Base-by-base conservation (phyloP, 2,888 invertebrate genomes). In the Melanostoma scalare region DNA sequence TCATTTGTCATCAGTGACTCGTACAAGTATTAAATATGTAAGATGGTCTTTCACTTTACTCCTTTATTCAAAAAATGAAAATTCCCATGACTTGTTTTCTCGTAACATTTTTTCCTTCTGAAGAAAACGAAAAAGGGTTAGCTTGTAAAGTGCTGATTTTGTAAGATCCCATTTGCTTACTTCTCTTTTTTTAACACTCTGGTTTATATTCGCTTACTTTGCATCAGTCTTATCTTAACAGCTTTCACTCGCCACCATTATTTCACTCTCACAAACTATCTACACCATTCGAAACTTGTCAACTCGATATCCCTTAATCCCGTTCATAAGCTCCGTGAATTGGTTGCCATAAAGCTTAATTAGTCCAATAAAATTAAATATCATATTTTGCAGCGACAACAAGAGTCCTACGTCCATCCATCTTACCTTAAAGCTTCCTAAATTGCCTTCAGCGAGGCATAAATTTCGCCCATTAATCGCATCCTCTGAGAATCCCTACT, bases 291-390 rank as follows among this genome's bases (percentile, higher is more conserved):
- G 33, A 44, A 80, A 80, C 71, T 80, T 71, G 69, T 72, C 67
- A 44, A 72, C 72, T 67, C 60, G 76, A 71, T 72, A 72, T 80
- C 74, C 69, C 52, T 63, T 42, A 74, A 79, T 67, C 38, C 69
- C 69, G 10, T 38, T 40, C 48, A 65, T 82, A 82, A 78, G 52
- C 56, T 31, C 20, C 20, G 50, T 61, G 58, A 74, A 78, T 72
- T 60, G 50, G 48, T 31, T 56, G 67, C 42, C 73, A 73, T 78
- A 82, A 82, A 82, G 73, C 73, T 53, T 82, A 82, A 82, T 82
- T 74, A 82, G 73, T 42, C 46, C 58, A 78, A 74, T 82, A 82
- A 82, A 78, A 74, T 82, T 74, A 73, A 73, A 77, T 69, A 78
- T 78, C 58, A 63, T 63, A 73, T 76, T 72, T 73, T 78, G 73